phyloP scores from a whole-genome alignment of 2,888 invertebrate genomes.

The Ectemnius continuus region DNA sequence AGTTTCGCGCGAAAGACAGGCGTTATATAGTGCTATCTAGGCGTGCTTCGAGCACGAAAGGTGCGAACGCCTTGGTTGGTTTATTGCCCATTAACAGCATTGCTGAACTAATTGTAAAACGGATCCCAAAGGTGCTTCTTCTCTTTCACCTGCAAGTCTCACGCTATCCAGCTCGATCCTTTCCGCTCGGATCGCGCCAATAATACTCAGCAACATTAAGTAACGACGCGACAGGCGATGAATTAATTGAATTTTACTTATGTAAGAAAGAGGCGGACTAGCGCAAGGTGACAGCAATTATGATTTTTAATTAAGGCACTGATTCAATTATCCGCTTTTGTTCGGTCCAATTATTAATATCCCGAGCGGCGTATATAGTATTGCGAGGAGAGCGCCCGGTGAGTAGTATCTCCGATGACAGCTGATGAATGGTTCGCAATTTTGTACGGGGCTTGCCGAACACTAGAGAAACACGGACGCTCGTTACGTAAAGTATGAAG shows the following conservation, averaged over 20 bases:
- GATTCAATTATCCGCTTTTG: constrained; percentile 62
- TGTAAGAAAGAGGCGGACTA: constrained; percentile 41
- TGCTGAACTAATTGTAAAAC: no score
- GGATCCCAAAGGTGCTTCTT: neutral
- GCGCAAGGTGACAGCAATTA: constrained; percentile 58
- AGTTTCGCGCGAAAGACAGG: no score
- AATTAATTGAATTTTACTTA: constrained; percentile 67
- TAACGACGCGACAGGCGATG: constrained; percentile 50
- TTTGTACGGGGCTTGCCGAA: constrained; percentile 46
- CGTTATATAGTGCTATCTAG: no score
- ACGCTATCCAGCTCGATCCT: neutral
- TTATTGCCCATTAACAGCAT: no score
- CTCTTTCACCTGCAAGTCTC: constrained; percentile 20
- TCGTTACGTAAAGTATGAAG: constrained; percentile 32
- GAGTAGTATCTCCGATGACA: constrained; percentile 31
- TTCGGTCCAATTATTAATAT: constrained; percentile 64
- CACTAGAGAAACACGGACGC: constrained; percentile 28
- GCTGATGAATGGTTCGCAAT: constrained; percentile 57
- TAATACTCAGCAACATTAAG: constrained; percentile 55
- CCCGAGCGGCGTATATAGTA: constrained; percentile 1
- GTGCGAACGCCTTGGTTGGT: no score
- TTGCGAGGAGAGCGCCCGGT: constrained; percentile 11
- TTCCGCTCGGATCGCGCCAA: constrained; percentile 26
- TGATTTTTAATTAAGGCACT: constrained; percentile 68
- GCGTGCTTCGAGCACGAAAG: no score